Conservation (phyloP, 2,888 invertebrate genomes). For the Celastrina argiolus region DNA sequence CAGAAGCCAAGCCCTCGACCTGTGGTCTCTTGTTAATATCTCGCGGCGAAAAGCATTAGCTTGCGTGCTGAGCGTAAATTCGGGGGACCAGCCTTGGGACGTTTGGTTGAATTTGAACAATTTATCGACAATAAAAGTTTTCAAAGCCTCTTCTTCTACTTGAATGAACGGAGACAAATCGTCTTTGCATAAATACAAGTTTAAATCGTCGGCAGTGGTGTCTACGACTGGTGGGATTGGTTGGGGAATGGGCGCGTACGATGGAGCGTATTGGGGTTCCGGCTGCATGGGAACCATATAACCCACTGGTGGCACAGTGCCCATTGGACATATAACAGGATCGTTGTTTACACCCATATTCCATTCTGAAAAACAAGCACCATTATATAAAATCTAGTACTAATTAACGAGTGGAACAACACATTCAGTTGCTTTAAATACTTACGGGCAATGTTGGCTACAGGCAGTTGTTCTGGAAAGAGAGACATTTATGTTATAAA, state of each 20-base stretch:
- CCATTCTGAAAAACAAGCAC: constrained; percentile 52
- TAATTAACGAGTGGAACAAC: background rate
- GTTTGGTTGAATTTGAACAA: constrained; percentile 47
- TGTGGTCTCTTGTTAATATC: constrained; percentile 49
- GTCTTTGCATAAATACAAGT: constrained; percentile 60
- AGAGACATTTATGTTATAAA: background rate
- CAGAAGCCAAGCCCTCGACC: constrained; percentile 56
- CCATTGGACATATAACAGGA: constrained; percentile 22
- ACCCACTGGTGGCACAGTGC: constrained; percentile 26
- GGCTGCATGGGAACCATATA: constrained; percentile 36
- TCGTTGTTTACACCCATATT: constrained; percentile 33
- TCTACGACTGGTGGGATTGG: background rate
- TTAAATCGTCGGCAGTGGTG: constrained; percentile 36
- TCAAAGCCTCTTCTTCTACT: constrained; percentile 47
- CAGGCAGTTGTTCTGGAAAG: constrained; percentile 21
- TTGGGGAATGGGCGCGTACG: constrained; percentile 9
- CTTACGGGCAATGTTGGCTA: constrained; percentile 17
- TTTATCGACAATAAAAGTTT: constrained; percentile 50
- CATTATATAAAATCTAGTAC: background rate
- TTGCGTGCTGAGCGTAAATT: constrained; percentile 55
- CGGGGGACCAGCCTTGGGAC: constrained; percentile 52
- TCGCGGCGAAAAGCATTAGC: constrained; percentile 55
- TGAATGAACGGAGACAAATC: constrained; percentile 53
- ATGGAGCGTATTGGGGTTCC: constrained; percentile 26
- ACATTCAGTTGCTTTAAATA: background rate